phyloP scores from a whole-genome alignment of 1,140 invertebrate species.

The Pristionchus pacificus region DNA sequence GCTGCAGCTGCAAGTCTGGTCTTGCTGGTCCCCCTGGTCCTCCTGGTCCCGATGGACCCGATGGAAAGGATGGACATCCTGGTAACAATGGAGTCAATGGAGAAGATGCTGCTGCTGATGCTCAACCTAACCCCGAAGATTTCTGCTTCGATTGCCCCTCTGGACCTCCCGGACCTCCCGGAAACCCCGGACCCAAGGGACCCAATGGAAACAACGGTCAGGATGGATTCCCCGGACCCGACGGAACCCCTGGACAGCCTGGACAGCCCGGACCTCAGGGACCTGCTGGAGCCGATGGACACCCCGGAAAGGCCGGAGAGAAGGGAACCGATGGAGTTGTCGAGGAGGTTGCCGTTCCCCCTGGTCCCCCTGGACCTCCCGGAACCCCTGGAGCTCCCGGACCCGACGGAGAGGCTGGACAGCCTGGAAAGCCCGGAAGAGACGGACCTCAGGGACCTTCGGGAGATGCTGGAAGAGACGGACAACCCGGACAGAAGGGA shows the following conservation, averaged over 20 bases:
- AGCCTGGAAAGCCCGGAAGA: constrained; percentile 27
- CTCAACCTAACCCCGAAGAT: constrained; percentile 45
- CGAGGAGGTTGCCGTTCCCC: constrained; percentile 52
- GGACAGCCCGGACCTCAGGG: constrained; percentile 48
- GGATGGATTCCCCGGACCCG: constrained; percentile 19
- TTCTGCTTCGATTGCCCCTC: constrained; percentile 52
- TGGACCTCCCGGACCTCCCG: constrained; percentile 42
- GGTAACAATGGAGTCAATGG: constrained; percentile 45
- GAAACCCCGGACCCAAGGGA: constrained; percentile 51
- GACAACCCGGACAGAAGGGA: constrained; percentile 47
- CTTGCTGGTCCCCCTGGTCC: constrained; percentile 48
- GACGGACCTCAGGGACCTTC: constrained; percentile 43
- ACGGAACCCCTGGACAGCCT: constrained; percentile 49
- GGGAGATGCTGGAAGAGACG: constrained; percentile 42
- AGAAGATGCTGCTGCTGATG: constrained; percentile 39
- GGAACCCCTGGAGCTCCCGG: constrained; percentile 42
- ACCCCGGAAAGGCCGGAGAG: constrained; percentile 35
- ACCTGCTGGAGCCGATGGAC: constrained; percentile 38
- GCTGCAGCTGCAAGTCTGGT: constrained; percentile 52
- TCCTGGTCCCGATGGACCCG: constrained; percentile 43
- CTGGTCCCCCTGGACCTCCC: constrained; percentile 41
- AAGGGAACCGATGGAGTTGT: constrained; percentile 43
- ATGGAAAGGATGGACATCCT: constrained; percentile 38
- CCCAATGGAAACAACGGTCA: constrained; percentile 55
- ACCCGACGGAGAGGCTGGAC: constrained; percentile 37